Base-by-base conservation (phyloP, 2,113 vertebrate species). In the Misgurnus mizolepis region DNA sequence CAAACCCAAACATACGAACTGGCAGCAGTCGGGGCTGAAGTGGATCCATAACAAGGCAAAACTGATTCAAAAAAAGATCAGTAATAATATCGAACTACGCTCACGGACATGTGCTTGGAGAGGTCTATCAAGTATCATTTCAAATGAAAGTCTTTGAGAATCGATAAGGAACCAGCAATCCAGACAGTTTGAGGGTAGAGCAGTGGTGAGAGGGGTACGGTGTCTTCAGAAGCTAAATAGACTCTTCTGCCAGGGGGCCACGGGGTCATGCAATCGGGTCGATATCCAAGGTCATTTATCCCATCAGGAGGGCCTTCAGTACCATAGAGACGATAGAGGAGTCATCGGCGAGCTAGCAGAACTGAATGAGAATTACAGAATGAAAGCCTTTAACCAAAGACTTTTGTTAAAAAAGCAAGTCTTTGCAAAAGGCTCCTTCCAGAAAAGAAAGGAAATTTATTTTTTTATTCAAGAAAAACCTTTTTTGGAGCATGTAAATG, bases 91-190 rank as follows among this genome's bases (percentile, higher is more conserved):
- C 77, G 80, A 85, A 79, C 80, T 82, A 81, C 62, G 71, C 77
- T 85, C 83, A 76, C 4, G 34, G 80, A 80, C 80, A 82, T 68
- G 79, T 72, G 45, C 66, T 70, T 67, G 61, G 62, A 82, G 83
- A 80, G 80, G 60, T 82, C 79, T 67, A 85, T 85, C 80, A 85
- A 82, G 83, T 85, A 82, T 85, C 77, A 85, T 85, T 85, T 85
- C 83, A 81, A 82, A 79, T 75, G 73, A 71, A 77, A 82, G 80
- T 80, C 83, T 58, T 78, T 72, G 78, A 78, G 74, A 88, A 86
- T 87, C 78, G 71, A 87, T 81, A 84, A 65, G 78, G 53, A 73
- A 65, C 64, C 72, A 82, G 88, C 83, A 85, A 89, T 88, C 86
- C 86, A 79, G 85, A 87, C 80, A 87, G 80, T 89, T 77, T 70